A percentile compares a stretch with the other conserved stretches of the same genome.
Conservation (phyloP, 2,888 invertebrate genomes). For the Yponomeuta malinellus region DNA sequence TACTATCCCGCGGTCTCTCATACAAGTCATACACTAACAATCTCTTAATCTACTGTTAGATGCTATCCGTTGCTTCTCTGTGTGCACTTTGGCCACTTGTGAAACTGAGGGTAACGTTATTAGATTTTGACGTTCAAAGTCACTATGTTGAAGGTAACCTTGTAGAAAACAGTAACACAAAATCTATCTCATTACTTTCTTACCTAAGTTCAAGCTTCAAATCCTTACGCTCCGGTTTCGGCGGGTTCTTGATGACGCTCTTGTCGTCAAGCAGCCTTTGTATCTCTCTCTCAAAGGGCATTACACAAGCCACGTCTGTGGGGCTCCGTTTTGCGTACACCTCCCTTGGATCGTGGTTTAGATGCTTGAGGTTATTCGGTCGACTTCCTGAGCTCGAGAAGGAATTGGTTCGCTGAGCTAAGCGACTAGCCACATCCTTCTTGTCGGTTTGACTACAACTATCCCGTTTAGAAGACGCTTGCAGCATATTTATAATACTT, state of each 20-base stretch:
- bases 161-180: no score
- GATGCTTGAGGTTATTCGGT: slow-evolving; percentile 70
- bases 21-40: no score
- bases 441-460: slow-evolving; percentile 81
- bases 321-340: slow-evolving; percentile 65
- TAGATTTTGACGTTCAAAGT: no score
- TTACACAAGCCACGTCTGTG: slow-evolving; percentile 66
- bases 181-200: slow-evolving; percentile 15
- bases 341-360: slow-evolving; percentile 68
- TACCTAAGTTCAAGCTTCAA: slow-evolving; percentile 76
- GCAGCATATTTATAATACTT: slow-evolving; percentile 70
- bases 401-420: slow-evolving; percentile 60
- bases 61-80: no score
- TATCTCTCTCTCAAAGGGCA: slow-evolving; percentile 87
- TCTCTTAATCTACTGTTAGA: no score
- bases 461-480: slow-evolving; percentile 76
- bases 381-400: slow-evolving; percentile 72
- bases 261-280: slow-evolving; percentile 86
- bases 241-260: slow-evolving; percentile 77
- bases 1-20: no score
- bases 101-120: no score
- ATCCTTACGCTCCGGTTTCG: slow-evolving; percentile 77
- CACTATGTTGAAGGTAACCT: no score
- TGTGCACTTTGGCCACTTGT: no score
- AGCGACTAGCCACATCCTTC: slow-evolving; percentile 69